phyloP scores from a whole-genome alignment of 2,113 vertebrate species.

The Ammodytes dubius region DNA sequence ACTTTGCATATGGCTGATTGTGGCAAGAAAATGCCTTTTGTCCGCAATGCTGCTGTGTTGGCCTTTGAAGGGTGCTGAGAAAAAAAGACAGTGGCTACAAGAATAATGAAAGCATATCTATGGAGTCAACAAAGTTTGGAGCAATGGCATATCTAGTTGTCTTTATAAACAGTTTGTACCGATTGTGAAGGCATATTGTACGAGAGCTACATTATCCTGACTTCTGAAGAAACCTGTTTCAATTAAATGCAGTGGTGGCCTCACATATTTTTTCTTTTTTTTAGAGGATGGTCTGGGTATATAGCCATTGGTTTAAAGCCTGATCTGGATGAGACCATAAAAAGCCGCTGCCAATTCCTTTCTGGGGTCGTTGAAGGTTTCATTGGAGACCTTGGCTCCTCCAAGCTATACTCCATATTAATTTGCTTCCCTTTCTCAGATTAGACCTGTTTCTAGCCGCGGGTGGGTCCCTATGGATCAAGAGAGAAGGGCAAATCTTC shows the following conservation, averaged over 20 bases:
- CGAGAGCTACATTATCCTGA: background rate
- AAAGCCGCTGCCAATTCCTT: slow-evolving; percentile 58
- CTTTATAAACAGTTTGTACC: background rate
- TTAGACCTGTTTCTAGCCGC: background rate
- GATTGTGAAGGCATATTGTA: background rate
- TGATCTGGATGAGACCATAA: slow-evolving; percentile 47
- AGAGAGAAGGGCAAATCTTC: slow-evolving; percentile 6
- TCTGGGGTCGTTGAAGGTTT: slow-evolving; percentile 37
- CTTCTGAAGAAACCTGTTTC: slow-evolving; percentile 13
- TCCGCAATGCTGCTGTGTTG: slow-evolving; percentile 30
- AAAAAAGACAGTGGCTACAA: slow-evolving; percentile 5
- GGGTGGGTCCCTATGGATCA: background rate
- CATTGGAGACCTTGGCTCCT: slow-evolving; percentile 32
- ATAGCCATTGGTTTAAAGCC: slow-evolving; percentile 41
- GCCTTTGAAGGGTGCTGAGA: background rate
- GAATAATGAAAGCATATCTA: slow-evolving; percentile 8
- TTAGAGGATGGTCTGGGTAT: background rate
- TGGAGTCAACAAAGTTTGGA: slow-evolving; percentile 13
- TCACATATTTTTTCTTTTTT: background rate
- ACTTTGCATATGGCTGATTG: slow-evolving; percentile 34
- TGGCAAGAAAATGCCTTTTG: background rate
- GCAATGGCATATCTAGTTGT: background rate
- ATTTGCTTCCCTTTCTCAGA: slow-evolving; percentile 31
- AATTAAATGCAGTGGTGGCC: slow-evolving; percentile 36
- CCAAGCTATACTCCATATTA: slow-evolving; percentile 26